Percentiles rank a stretch among this genome's conserved stretches.
Evolutionary conservation across 1,140 invertebrate species (phyloP).

Genomic region (Bombus sibiricus): DNA sequence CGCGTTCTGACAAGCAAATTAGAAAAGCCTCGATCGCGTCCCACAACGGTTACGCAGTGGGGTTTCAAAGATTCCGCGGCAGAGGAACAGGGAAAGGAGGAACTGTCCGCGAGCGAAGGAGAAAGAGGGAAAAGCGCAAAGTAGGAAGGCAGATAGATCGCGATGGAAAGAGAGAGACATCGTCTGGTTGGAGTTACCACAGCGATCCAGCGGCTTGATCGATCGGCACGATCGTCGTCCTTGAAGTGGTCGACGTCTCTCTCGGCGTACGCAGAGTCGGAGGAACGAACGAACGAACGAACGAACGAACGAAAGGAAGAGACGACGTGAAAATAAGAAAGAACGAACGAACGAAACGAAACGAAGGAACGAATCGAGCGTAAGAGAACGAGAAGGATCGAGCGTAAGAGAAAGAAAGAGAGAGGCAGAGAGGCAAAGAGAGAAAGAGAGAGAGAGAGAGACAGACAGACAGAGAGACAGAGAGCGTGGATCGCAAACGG

Average conservation of each 20-base stretch:
- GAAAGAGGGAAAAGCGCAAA: not conserved
- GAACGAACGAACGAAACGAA: too few relatives aligned
- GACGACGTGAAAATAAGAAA: too few relatives aligned
- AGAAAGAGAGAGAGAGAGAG: too few relatives aligned
- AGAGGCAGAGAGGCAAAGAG: too few relatives aligned
- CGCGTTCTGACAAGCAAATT: conserved; percentile 16
- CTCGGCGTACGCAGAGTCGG: conserved; percentile 39
- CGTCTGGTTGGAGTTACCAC: conserved; percentile 57
- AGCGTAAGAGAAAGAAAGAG: too few relatives aligned
- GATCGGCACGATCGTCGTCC: conserved; percentile 71
- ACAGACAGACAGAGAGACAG: too few relatives aligned
- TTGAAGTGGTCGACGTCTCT: conserved; percentile 75
- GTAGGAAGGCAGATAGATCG: not conserved
- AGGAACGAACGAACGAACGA: conserved; percentile 27
- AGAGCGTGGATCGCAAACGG: too few relatives aligned
- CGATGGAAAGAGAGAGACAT: conserved; percentile 19
- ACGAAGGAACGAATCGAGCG: too few relatives aligned
- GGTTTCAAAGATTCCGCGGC: conserved; percentile 27
- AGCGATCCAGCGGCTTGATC: conserved; percentile 63
- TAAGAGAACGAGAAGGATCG: too few relatives aligned
- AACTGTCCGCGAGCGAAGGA: not conserved
- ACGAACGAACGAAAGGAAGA: conserved; percentile 13
- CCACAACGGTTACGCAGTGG: not conserved
- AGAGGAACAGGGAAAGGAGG: not conserved
- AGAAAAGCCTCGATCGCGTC: conserved; percentile 11